Evolutionary conservation across 2,797 vertebrate species (phyloP).

Genomic region (Enoplosus armatus): DNA sequence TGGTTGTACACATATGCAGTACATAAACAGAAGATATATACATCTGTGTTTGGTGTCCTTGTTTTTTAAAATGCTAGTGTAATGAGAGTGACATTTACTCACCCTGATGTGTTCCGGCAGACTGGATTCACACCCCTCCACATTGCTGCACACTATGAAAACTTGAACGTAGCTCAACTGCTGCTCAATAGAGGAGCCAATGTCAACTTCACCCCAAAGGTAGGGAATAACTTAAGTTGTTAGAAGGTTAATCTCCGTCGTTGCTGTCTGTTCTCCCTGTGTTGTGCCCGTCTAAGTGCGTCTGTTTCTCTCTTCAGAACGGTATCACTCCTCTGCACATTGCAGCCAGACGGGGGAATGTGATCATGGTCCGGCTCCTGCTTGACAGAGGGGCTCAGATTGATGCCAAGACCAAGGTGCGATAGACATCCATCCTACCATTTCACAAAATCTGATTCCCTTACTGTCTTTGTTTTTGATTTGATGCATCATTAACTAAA

Average conservation of each 20-base stretch:
- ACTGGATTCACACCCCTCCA: conserved; percentile 99
- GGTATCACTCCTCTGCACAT: conserved; percentile 98
- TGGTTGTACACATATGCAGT: background rate
- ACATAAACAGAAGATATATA: background rate
- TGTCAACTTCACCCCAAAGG: conserved; percentile 98
- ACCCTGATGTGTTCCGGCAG: conserved; percentile 75
- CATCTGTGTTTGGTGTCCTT: background rate
- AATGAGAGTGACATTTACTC: conserved; percentile 15
- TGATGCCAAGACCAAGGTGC: conserved; percentile 96
- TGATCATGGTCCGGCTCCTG: conserved; percentile 98
- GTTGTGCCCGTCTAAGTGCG: conserved; percentile 24
- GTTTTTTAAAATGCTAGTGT: conserved; percentile 27
- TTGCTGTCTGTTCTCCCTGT: conserved; percentile 8
- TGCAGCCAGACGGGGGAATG: conserved; percentile 95
- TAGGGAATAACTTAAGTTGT: conserved; percentile 61
- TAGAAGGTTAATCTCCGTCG: background rate
- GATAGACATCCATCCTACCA: background rate
- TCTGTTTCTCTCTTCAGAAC: conserved; percentile 85
- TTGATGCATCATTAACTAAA: conserved; percentile 38
- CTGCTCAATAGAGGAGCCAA: conserved; percentile 96
- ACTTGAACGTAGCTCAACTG: conserved; percentile 96
- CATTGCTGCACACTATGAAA: conserved; percentile 99
- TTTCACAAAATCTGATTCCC: conserved; percentile 4
- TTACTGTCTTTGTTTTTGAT: conserved; percentile 18
- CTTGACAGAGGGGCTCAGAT: conserved; percentile 96